Evolutionary conservation across 2,113 vertebrate genomes (phyloP), one percentile per base, ranked within the genome.

Genomic region (Psephotus haematonotus): DNA sequence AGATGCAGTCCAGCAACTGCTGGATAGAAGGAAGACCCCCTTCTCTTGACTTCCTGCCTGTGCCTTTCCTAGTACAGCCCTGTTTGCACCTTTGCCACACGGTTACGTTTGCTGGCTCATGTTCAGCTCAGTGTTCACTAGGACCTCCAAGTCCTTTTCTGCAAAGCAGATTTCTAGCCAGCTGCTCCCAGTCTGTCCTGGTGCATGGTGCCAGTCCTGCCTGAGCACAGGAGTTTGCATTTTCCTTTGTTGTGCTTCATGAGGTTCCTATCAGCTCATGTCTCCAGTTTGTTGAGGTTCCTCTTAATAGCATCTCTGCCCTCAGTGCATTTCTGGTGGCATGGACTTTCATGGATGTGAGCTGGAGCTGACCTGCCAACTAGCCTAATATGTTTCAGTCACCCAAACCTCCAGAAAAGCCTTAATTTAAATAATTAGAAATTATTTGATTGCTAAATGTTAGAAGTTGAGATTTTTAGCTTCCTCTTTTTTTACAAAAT

Each of bases 341-440:
- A 47, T 2, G 65, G 44, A 39, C 67, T 65, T 91, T 89, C 33
- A 57, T 69, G 50, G 17, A 13, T 0, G 4, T 69, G 43, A 72
- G 33, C 49, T 67, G 41, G 63, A 82, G 13, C 46, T 91, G 67
- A 88, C 31, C 46, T 90, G 67, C 55, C 55, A 81, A 17, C 8
- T 16, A 75, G 39, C 33, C 24, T 79, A 49, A 64, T 49, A 17
- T 11, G 33, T 85, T 83, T 70, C 28, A 74, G 59, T 81, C 27
- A 78, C n/a, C 24, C 55, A 69, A 24, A 44, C 10, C 11, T 80
- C 65, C 35, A 41, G 81, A 84, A 93, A 85, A 82, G 23, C 41
- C 12, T 59, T 86, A n/a, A 79, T 75, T 91, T 84, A 85, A 88
- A 89, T 53, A 67, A 77, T 62, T 53, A 84, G 74, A 92, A 93